Conservation (phyloP, 2,888 invertebrate genomes). For the Agonum fuliginosum region DNA sequence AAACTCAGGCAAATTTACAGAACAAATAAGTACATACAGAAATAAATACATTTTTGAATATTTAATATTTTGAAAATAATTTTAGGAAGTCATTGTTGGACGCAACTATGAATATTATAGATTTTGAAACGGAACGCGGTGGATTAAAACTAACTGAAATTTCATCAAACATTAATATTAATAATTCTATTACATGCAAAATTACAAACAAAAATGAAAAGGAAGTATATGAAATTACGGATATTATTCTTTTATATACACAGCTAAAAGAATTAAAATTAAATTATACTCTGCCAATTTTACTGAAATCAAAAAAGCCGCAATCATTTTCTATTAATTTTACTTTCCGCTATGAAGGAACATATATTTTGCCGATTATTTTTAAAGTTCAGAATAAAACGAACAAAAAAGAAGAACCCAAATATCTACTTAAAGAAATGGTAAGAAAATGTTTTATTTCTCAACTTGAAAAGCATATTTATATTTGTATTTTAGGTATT, state of each 20-base stretch:
- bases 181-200: conserved; percentile 33
- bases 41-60: neutral
- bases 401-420: neutral
- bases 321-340: conserved; percentile 24
- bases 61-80: neutral
- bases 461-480: neutral
- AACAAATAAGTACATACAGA: conserved; percentile 54
- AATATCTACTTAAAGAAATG: conserved; percentile 48
- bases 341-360: conserved; percentile 48
- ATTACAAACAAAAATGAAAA: conserved; percentile 43
- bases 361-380: conserved; percentile 50
- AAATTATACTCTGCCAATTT: conserved; percentile 42
- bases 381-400: conserved; percentile 42
- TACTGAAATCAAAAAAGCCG: neutral
- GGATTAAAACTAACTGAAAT: conserved; percentile 29
- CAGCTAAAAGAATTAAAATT: conserved; percentile 29
- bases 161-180: conserved; percentile 10
- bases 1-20: conserved; percentile 43
- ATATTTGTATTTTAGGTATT: conserved; percentile 60
- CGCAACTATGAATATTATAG: conserved; percentile 26
- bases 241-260: conserved; percentile 42
- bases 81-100: conserved; percentile 33
- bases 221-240: conserved; percentile 32
- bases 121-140: conserved; percentile 26
- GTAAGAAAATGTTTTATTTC: neutral